Base-by-base conservation (phyloP, 2,797 vertebrate genomes). In the Peromyscus melanophrys region DNA sequence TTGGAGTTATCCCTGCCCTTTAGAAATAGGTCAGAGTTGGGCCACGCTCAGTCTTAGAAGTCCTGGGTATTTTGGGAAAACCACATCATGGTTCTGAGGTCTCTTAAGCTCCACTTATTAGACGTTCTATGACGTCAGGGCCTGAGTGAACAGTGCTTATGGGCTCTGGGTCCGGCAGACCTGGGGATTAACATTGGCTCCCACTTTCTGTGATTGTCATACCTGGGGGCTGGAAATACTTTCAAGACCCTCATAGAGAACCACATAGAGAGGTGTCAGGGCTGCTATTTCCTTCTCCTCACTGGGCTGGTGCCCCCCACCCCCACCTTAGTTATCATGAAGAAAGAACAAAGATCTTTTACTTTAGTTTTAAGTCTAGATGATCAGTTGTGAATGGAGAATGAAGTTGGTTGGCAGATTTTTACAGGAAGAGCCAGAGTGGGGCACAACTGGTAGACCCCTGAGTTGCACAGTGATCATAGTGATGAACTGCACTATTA, bases 351-450 rank as follows among this genome's bases (percentile, higher is more conserved):
- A 82, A 37, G 11, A 1, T 8, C 46, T 34, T 34, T 71, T 63
- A 10, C 17, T 12, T 61, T 65, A 71, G 8, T 49, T 81, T 77
- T 5, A 92, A 90, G 29, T 46, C 4, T 40, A 29, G 31, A 14
- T 57, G 25, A 59, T 92, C 67, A 76, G 43, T 91, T 92, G 57
- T n/a, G 63, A 87, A 23, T 63, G 23, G 43, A 88, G 86, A 31
- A 29, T 12, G 55, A 34, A 81, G 21, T 7, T 67, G 83, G n/a
- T 34, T 86, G 43, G 8, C 49, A 76, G 61, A 73, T 71, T 61
- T 37, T 49, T 65, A 61, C 0, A 55, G 43, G 29, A 27, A 17
- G 89, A 76, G 37, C 77, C 10, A 37, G 43, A 2, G 12, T 21
- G 65, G 6, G 40, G 17, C 1, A 1, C 0, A 2, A 6, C 11